phyloP scores from a whole-genome alignment of 1,140 invertebrate genomes.

The Luehdorfia chinensis region DNA sequence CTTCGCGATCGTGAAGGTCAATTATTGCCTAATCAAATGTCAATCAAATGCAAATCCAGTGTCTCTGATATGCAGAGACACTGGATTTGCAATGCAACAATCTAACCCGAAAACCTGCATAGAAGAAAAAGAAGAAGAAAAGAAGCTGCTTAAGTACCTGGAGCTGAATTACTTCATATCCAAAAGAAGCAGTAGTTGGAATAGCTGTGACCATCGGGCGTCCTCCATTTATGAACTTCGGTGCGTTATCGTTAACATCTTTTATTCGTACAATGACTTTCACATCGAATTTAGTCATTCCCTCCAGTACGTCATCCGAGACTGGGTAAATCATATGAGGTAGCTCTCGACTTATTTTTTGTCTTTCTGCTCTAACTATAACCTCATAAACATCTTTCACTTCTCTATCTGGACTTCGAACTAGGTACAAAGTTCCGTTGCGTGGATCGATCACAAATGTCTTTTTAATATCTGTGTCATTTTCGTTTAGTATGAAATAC shows the following conservation, averaged over 20 bases:
- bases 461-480: conserved; percentile 73
- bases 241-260: conserved; percentile 90
- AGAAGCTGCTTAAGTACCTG: conserved; percentile 66
- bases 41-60: too few species aligned
- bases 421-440: conserved; percentile 84
- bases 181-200: conserved; percentile 86
- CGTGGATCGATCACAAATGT: conserved; percentile 84
- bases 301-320: conserved; percentile 81
- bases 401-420: conserved; percentile 84
- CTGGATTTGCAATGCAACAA: too few species aligned
- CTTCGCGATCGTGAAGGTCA: too few species aligned
- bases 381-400: conserved; percentile 81
- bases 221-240: conserved; percentile 84
- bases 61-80: too few species aligned
- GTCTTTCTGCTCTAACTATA: conserved; percentile 82
- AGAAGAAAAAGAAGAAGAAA: too few species aligned
- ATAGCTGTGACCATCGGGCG: conserved; percentile 87
- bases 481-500: conserved; percentile 79
- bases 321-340: conserved; percentile 86
- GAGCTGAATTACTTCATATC: conserved; percentile 86
- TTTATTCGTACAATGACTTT: conserved; percentile 85
- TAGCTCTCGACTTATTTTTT: conserved; percentile 81
- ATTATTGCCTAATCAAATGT: too few species aligned
- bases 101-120: too few species aligned
- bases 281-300: conserved; percentile 79